These are phyloP conservation scores for Pectinophora gossypiella DNA, from an alignment of 1,140 invertebrate species.

Conservation along the genomic window DNA sequence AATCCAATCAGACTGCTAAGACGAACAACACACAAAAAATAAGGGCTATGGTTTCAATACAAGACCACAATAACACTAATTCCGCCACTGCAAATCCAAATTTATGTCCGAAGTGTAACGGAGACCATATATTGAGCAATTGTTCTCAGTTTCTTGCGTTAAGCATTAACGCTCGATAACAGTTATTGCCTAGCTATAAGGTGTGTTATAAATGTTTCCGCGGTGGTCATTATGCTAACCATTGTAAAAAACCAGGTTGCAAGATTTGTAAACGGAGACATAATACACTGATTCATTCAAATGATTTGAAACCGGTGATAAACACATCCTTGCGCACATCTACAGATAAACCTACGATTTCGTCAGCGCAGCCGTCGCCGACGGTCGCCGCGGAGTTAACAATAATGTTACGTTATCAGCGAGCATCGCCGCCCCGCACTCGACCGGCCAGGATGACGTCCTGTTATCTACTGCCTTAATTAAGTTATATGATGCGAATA, in stretches of 20 bases:
- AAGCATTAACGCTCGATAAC: not conserved
- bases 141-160: not conserved
- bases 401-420: not conserved
- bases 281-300: slow-evolving; percentile 1
- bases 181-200: not conserved
- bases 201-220: slow-evolving; percentile 3
- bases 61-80: no score
- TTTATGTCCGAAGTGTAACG: slow-evolving; percentile 5
- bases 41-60: not conserved
- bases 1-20: no score
- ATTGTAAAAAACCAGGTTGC: not conserved
- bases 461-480: no score
- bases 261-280: not conserved
- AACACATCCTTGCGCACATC: no score
- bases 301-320: no score
- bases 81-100: not conserved
- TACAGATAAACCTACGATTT: no score
- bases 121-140: no score
- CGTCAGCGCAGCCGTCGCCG: no score
- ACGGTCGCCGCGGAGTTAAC: not conserved
- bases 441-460: not conserved
- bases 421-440: not conserved
- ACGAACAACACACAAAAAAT: not conserved
- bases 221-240: no score
- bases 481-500: no score